phyloP scores from a whole-genome alignment of 2,113 vertebrate genomes.

The Catharus fuscescens region DNA sequence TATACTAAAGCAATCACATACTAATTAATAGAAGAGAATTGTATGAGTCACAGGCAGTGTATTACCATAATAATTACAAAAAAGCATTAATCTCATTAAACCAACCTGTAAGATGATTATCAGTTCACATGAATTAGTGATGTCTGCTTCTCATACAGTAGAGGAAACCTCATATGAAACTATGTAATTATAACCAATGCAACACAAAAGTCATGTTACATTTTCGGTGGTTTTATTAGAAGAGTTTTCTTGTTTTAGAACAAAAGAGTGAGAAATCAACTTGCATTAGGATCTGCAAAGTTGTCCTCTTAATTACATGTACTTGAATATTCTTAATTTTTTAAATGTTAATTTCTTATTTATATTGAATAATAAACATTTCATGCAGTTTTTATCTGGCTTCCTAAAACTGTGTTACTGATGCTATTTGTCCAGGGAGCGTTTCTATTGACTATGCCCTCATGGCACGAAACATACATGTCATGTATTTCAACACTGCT shows the following conservation, averaged over 20 bases:
- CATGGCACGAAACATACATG: neutral
- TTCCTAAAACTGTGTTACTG: neutral
- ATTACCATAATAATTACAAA: slow-evolving; percentile 69
- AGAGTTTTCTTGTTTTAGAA: neutral
- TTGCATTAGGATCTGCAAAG: neutral
- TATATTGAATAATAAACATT: neutral
- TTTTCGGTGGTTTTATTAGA: neutral
- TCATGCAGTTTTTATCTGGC: neutral
- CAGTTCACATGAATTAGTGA: slow-evolving; percentile 51
- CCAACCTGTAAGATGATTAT: slow-evolving; percentile 54
- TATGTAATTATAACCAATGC: neutral
- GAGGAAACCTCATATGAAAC: neutral
- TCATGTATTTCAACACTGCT: neutral
- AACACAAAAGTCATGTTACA: neutral
- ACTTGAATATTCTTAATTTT: neutral
- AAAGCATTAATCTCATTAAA: slow-evolving; percentile 66
- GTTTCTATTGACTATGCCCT: neutral
- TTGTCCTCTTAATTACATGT: neutral
- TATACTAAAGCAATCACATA: slow-evolving; percentile 52
- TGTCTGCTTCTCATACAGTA: neutral
- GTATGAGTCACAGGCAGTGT: slow-evolving; percentile 32
- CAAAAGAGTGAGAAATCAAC: neutral
- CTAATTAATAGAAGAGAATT: slow-evolving; percentile 58
- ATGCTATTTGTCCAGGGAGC: neutral
- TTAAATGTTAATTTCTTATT: neutral